Evolutionary conservation across 2,797 vertebrate species (phyloP), one percentile per base, ranked within the genome.

Genomic region (Takifugu rubripes): DNA sequence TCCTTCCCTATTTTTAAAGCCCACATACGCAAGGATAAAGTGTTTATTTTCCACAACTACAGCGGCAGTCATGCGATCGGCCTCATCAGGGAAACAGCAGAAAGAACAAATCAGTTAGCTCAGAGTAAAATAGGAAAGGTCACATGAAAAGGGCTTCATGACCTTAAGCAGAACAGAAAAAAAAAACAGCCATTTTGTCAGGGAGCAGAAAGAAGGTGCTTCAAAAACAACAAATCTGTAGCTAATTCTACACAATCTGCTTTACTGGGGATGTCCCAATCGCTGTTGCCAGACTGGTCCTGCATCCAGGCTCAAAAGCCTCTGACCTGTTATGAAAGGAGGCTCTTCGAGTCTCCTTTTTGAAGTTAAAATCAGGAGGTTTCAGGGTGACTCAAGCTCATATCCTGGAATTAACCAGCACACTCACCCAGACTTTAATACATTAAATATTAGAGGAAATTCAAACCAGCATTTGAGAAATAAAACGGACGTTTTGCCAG

Each of bases 141-240:
- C 10, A 57, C 49, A 88, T 78, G 84, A 89, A 89, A 82, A 73
- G 62, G 63, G 57, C 79, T 79, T 87, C 88, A 85, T 88, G 66
- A 79, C 67, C 84, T 79, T 77, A 84, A 2, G 31, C 31, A 9
- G 12, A 40, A 76, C 54, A 60, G 56, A 68, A 49, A 6, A 79
- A n/a, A n/a, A 5, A 50, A 29, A 43, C 7, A 3, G 31, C 21
- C 21, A 21, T 21, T 21, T 21, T 21, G 21, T 21, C 21, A 21
- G 21, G 21, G 21, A 21, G 1, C 21, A 21, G 21, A 21, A 21
- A 21, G 60, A 54, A 46, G 33, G 73, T 62, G 71, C 70, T 64
- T 45, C 64, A 21, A 21, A 21, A 56, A 56, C 62, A 48, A 21
- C 21, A 2, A 49, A 52, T 67, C 66, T 44, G 33, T 11, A 55